These are phyloP conservation scores for Drosophila malerkotliana DNA, from an alignment of 1,140 invertebrate genomes.

Conservation along the genomic window DNA sequence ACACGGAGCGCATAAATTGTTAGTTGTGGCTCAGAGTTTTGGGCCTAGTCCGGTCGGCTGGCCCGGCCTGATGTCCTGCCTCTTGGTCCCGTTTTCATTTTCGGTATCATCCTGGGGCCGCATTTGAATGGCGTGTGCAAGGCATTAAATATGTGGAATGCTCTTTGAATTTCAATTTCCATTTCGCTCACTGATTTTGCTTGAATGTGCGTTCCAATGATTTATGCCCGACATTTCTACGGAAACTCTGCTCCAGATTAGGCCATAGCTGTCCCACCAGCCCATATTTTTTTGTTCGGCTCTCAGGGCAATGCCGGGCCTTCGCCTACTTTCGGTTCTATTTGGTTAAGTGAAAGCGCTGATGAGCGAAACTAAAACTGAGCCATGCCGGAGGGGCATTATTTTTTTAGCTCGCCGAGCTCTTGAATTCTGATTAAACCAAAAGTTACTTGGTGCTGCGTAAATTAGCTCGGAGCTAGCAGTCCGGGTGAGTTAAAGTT, in stretches of 20 bases:
- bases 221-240: conserved; percentile 47
- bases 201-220: conserved; percentile 42
- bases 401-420: not conserved
- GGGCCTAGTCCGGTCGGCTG: conserved; percentile 7
- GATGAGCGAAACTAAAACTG: not conserved
- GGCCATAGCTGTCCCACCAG: conserved; percentile 10
- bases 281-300: conserved; percentile 2
- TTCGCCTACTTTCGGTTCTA: not conserved
- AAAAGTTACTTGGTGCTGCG: too few relatives aligned
- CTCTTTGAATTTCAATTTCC: conserved; percentile 51
- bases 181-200: conserved; percentile 20
- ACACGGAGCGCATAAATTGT: conserved; percentile 62
- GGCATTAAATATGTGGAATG: conserved; percentile 53
- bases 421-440: not conserved
- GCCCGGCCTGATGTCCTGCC: conserved; percentile 3
- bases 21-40: conserved; percentile 9
- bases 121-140: conserved; percentile 46
- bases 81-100: not conserved
- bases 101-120: conserved; percentile 2
- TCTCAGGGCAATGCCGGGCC: conserved; percentile 17
- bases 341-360: conserved; percentile 11
- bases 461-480: not conserved
- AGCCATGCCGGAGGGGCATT: not conserved
- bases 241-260: conserved; percentile 44
- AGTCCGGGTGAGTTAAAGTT: not conserved